These are phyloP conservation scores for Lophochroa leadbeateri DNA, from an alignment of 2,113 vertebrate species.

Conservation along the genomic window DNA sequence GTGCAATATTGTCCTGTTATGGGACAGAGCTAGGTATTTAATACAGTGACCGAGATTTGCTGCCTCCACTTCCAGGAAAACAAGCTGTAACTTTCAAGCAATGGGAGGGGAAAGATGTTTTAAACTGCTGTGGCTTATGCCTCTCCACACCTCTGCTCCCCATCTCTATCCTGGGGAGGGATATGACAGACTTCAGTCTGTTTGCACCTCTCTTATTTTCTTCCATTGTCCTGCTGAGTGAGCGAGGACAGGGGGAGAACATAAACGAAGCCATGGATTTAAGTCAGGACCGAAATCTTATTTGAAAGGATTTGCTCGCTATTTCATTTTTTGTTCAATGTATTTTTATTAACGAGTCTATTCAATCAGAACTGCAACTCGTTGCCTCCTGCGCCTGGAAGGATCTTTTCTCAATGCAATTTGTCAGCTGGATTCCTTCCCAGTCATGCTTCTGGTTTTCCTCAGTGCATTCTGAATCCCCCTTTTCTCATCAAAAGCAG, in stretches of 20 bases:
- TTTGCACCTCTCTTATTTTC: not conserved
- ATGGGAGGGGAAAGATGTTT: not conserved
- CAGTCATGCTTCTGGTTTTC: not conserved
- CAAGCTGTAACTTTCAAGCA: not conserved
- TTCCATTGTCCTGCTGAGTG: not conserved
- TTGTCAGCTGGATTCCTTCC: conserved; percentile 33
- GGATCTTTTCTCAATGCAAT: conserved; percentile 1
- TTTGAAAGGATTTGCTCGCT: conserved; percentile 39
- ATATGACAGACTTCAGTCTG: not conserved
- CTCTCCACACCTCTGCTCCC: not conserved
- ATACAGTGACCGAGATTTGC: not conserved
- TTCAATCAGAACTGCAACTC: conserved; percentile 34
- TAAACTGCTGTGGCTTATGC: not conserved
- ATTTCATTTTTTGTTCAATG: not conserved
- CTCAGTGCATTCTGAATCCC: not conserved
- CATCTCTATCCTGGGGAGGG: not conserved
- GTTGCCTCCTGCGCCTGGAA: not conserved
- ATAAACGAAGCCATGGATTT: conserved; percentile 4
- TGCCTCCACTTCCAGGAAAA: not conserved
- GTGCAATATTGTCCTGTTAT: rapidly evolving
- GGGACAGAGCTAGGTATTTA: not conserved
- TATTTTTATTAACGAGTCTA: conserved; percentile 50
- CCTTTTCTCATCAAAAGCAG: not conserved
- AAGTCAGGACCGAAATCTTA: conserved; percentile 22
- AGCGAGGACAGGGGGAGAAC: not conserved